These are phyloP conservation scores for Enhydra lutris DNA, from an alignment of 2,113 vertebrate genomes.

Conservation along the genomic window DNA sequence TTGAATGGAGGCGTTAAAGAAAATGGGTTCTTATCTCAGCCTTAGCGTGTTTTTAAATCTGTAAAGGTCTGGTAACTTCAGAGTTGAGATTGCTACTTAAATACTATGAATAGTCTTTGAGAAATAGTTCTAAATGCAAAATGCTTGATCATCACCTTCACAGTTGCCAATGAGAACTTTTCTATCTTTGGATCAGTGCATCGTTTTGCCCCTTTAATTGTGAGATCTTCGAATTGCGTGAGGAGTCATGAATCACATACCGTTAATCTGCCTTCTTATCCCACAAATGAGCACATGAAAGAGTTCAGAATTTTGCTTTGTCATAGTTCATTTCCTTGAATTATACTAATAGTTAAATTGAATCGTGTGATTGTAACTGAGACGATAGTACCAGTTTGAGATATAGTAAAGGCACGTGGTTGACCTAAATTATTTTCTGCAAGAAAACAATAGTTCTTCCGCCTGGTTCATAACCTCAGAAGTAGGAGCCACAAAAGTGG, in stretches of 20 bases:
- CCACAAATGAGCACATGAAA: background rate
- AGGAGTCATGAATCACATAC: background rate
- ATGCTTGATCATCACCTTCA: background rate
- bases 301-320: background rate
- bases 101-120: background rate
- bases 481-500: background rate
- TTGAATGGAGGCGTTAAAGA: background rate
- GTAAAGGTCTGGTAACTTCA: background rate
- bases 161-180: background rate
- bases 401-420: background rate
- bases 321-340: background rate
- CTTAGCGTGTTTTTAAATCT: background rate
- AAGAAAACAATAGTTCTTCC: background rate
- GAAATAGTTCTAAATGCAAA: background rate
- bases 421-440: background rate
- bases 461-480: background rate
- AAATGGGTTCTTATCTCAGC: background rate
- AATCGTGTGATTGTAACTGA: background rate
- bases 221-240: background rate
- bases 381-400: background rate
- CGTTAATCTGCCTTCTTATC: background rate
- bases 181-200: background rate
- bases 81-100: background rate
- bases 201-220: background rate
- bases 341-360: background rate